Evolutionary conservation across 2,797 vertebrate species (phyloP).

Genomic region (Phrynocephalus guinanensis): DNA sequence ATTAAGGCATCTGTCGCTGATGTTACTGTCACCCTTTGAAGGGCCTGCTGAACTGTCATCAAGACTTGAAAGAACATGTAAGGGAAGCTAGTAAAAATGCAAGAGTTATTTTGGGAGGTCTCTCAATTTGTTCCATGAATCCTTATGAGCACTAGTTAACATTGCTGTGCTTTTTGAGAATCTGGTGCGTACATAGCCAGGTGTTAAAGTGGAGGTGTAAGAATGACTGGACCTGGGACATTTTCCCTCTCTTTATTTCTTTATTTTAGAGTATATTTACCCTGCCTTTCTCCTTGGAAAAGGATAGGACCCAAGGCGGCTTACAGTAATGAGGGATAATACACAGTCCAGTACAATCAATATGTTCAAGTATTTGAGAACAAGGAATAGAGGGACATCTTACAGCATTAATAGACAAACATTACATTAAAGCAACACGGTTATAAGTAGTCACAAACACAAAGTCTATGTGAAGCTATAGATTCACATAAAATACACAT

Average conservation of each 20-base stretch:
- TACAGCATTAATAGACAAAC: too few relatives aligned
- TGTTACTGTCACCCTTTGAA: conserved; percentile 1
- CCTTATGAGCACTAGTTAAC: background rate
- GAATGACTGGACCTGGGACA: background rate
- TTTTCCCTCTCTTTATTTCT: background rate
- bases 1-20: background rate
- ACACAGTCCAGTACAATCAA: too few relatives aligned
- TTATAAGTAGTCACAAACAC: too few relatives aligned
- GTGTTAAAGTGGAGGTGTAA: background rate
- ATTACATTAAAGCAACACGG: too few relatives aligned
- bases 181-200: background rate
- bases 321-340: too few relatives aligned
- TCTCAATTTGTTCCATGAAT: background rate
- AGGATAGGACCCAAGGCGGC: too few relatives aligned
- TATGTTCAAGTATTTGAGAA: too few relatives aligned
- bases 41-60: background rate
- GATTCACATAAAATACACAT: too few relatives aligned
- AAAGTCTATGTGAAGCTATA: too few relatives aligned
- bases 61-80: background rate
- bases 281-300: too few relatives aligned
- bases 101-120: background rate
- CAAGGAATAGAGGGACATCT: too few relatives aligned
- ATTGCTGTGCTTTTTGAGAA: background rate
- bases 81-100: background rate
- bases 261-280: too few relatives aligned